These are phyloP conservation scores for Mastomys natalensis DNA, from an alignment of 2,113 vertebrate genomes.

Conservation along the genomic window DNA sequence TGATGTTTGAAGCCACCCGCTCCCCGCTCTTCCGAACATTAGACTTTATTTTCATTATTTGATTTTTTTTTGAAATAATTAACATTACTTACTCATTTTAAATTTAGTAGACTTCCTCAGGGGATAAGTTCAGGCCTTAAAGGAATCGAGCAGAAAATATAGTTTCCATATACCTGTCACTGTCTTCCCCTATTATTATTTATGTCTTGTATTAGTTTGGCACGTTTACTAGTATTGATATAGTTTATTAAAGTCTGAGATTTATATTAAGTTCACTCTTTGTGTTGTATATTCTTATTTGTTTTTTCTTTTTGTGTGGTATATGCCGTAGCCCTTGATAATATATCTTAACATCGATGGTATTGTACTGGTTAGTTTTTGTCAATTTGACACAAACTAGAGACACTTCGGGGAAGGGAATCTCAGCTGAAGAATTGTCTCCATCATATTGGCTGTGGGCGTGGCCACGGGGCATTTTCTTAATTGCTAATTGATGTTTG, in stretches of 20 bases:
- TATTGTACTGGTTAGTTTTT: background rate
- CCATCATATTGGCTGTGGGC: background rate
- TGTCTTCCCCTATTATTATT: background rate
- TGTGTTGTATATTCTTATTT: background rate
- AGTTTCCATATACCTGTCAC: background rate
- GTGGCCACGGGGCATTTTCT: background rate
- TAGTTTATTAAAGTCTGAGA: background rate
- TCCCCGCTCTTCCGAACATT: background rate
- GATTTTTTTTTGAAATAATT: constrained; percentile 22
- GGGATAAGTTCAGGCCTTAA: background rate
- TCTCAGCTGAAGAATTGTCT: background rate
- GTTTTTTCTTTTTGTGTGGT: background rate
- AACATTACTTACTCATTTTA: background rate
- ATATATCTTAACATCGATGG: background rate
- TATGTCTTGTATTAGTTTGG: background rate
- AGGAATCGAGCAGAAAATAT: background rate
- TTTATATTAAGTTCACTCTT: background rate
- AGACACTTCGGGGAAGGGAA: background rate
- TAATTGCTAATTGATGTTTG: background rate
- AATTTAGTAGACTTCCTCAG: background rate
- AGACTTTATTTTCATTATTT: constrained; percentile 21
- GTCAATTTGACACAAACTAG: background rate
- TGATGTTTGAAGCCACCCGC: constrained; percentile 21
- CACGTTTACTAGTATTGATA: background rate
- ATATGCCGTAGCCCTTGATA: background rate